Conservation (phyloP, 2,888 invertebrate genomes). For the Catocala nupta region DNA sequence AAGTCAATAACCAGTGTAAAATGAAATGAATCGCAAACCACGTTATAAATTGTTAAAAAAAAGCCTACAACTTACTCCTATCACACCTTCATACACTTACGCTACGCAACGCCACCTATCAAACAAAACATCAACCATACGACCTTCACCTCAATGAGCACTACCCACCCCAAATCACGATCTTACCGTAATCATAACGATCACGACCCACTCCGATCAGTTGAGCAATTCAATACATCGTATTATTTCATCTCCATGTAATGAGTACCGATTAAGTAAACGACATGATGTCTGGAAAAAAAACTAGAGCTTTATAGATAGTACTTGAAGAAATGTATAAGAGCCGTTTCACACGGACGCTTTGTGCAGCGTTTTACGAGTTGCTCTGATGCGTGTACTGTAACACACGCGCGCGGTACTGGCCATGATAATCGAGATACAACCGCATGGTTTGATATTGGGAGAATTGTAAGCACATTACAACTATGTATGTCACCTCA, state of each 20-base stretch:
- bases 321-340: slow-evolving; percentile 1
- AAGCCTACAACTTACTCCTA: too few species aligned
- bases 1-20: too few species aligned
- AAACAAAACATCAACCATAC: not conserved
- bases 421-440: too few species aligned
- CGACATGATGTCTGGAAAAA: not conserved
- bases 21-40: too few species aligned
- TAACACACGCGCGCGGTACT: too few species aligned
- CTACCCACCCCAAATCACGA: slow-evolving; percentile 35
- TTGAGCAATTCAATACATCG: slow-evolving; percentile 14
- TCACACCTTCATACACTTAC: not conserved
- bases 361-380: too few species aligned
- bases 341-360: too few species aligned
- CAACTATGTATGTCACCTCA: too few species aligned
- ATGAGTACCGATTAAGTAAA: slow-evolving; percentile 6
- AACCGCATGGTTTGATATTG: too few species aligned
- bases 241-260: slow-evolving; percentile 13
- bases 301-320: not conserved
- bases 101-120: slow-evolving; percentile 4
- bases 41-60: too few species aligned
- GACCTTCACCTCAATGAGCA: slow-evolving; percentile 44
- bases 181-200: slow-evolving; percentile 40
- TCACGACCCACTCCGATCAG: slow-evolving; percentile 33
- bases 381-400: too few species aligned
- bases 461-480: too few species aligned